These are phyloP conservation scores for Gopherus flavomarginatus DNA, from an alignment of 2,113 vertebrate species.

Conservation along the genomic window DNA sequence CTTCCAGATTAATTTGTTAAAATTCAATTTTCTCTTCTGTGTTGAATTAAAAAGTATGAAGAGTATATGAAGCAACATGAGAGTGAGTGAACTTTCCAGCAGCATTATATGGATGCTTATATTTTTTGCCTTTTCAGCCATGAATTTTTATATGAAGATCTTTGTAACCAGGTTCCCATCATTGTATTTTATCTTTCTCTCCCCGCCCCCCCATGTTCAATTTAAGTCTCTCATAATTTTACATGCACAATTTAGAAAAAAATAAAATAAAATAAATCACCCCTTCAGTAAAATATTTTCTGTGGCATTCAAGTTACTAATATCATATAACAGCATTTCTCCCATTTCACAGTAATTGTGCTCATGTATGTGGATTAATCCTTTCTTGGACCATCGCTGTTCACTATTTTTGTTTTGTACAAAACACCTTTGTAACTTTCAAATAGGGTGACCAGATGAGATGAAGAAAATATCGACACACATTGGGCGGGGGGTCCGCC, in stretches of 20 bases:
- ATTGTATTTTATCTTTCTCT: not conserved
- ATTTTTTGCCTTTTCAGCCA: not conserved
- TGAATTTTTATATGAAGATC: not conserved
- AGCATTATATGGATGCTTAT: not conserved
- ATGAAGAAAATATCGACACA: no score
- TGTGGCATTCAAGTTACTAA: fast-evolving
- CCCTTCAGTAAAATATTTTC: not conserved
- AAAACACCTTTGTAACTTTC: fast-evolving
- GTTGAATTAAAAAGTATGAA: not conserved
- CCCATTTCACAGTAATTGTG: not conserved
- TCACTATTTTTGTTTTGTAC: not conserved
- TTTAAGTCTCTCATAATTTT: not conserved
- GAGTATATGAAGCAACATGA: not conserved
- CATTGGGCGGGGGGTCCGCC: no score
- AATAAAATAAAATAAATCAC: not conserved
- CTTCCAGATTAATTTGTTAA: not conserved
- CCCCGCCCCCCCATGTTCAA: not conserved
- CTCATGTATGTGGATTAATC: not conserved
- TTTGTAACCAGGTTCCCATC: not conserved
- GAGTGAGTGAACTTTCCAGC: not conserved
- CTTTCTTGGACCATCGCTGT: not conserved
- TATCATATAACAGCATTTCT: not conserved
- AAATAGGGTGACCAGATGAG: no score
- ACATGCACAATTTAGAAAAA: not conserved
- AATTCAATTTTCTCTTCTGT: not conserved